Conservation (phyloP, 2,888 invertebrate species). For the Plebejus melissa region DNA sequence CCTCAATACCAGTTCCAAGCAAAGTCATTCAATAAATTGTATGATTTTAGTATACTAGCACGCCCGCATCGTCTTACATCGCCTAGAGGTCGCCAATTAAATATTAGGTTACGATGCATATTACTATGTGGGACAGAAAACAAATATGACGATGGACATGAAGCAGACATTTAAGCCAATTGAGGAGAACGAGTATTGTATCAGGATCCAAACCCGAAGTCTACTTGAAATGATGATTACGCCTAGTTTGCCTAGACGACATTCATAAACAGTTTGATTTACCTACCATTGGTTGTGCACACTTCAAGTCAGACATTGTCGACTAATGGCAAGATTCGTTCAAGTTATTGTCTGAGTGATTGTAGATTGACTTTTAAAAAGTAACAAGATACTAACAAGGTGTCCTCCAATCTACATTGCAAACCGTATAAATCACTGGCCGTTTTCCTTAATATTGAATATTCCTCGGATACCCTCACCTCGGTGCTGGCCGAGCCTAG, state of each 20-base stretch:
- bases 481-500: neutral
- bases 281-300: neutral
- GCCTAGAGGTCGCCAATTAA: neutral
- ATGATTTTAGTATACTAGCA: slow-evolving; percentile 8
- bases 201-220: neutral
- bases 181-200: neutral
- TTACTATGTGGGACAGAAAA: neutral
- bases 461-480: slow-evolving; percentile 10
- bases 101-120: slow-evolving; percentile 13
- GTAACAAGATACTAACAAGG: slow-evolving; percentile 3
- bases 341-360: neutral
- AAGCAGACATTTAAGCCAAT: neutral
- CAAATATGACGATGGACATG: neutral
- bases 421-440: slow-evolving; percentile 10
- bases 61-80: slow-evolving; percentile 9
- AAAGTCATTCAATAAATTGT: slow-evolving; percentile 25
- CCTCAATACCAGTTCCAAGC: slow-evolving; percentile 48
- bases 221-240: too few species aligned
- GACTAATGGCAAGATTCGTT: too few species aligned
- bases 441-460: slow-evolving; percentile 17
- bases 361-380: slow-evolving; percentile 5
- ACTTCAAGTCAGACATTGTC: neutral
- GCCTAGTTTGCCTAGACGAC: too few species aligned
- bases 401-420: slow-evolving; percentile 4
- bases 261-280: too few species aligned